Evolutionary conservation across 2,888 invertebrate genomes (phyloP).

Genomic region (Platynereis dumerilii): DNA sequence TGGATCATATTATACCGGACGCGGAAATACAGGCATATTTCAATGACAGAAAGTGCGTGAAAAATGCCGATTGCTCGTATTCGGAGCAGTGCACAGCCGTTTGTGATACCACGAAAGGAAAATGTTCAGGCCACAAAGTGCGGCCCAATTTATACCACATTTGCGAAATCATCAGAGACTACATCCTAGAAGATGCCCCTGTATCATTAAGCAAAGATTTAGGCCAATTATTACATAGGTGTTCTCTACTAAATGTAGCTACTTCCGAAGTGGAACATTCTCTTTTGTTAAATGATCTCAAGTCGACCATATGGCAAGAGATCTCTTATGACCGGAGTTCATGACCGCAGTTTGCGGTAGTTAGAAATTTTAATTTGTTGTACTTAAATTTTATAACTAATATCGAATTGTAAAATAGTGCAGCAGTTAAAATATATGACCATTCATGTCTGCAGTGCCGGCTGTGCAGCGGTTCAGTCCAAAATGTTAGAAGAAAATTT

Average conservation of each 20-base stretch:
- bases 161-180: constrained; percentile 50
- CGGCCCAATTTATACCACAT: constrained; percentile 45
- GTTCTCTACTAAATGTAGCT: constrained; percentile 32
- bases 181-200: constrained; percentile 48
- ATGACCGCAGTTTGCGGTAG: too few relatives aligned
- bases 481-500: too few relatives aligned
- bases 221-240: constrained; percentile 41
- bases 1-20: constrained; percentile 43
- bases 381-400: too few relatives aligned
- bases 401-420: too few relatives aligned
- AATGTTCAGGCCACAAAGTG: constrained; percentile 41
- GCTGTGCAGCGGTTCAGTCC: too few relatives aligned
- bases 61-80: constrained; percentile 44
- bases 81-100: constrained; percentile 44
- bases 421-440: too few relatives aligned
- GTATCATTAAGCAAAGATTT: constrained; percentile 38
- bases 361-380: too few relatives aligned
- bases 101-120: constrained; percentile 40
- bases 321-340: constrained; percentile 15
- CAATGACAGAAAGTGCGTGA: constrained; percentile 38
- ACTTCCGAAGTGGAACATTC: constrained; percentile 44
- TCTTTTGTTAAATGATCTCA: constrained; percentile 46
- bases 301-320: constrained; percentile 49
- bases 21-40: constrained; percentile 37
- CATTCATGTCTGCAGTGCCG: too few relatives aligned